Base-by-base conservation (phyloP, 53 echinoderm and acorn worm species). In the Arbacia lixula region DNA sequence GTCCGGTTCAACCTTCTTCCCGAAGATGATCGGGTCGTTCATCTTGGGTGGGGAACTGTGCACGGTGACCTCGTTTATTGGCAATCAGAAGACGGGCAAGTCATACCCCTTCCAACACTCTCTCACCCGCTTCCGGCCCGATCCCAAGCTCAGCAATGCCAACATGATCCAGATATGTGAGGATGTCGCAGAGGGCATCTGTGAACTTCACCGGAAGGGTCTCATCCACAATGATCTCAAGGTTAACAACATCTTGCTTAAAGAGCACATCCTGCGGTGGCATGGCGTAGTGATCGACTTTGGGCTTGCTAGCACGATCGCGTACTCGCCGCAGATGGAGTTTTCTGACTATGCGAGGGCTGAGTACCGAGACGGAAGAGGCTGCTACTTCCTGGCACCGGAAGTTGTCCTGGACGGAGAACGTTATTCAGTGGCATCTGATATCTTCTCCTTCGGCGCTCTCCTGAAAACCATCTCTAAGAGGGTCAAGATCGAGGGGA, bases 41-140 rank as follows among this genome's bases (percentile, higher is more conserved):
- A 77, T 27, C 77, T n/a, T 77, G 10, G 77, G 24, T 26, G 60
- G 36, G 31, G 28, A 54, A 20, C 36, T 55, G 6, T 54, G 76
- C 56, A 76, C 56, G 10, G 76, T 76, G 54, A 54, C 37, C 34
- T 35, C 55, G 33, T 77, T 77, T 56, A 55, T 77, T 5, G 77
- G 77, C 54, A 16, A 77, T 28, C 9, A 20, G 60, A 24, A 37
- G 58, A 77, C 27, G 3, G 77, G 77, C 12, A 55, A 58, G 24
- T 16, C 60, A 2, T 77, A 57, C 46, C 77, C 77, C 36, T 40
- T 77, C 11, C 38, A 57, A 4, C 38, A 24, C 19, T 56, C 77
- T 28, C 58, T 77, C 6, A 22, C 37, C 3, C 37, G 77, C 11
- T 57, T 26, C 2, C 36, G 25, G 46, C 77, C 77, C 10, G 40